Base-by-base conservation (phyloP, 2,888 invertebrate genomes). In the Corythucha ciliata region DNA sequence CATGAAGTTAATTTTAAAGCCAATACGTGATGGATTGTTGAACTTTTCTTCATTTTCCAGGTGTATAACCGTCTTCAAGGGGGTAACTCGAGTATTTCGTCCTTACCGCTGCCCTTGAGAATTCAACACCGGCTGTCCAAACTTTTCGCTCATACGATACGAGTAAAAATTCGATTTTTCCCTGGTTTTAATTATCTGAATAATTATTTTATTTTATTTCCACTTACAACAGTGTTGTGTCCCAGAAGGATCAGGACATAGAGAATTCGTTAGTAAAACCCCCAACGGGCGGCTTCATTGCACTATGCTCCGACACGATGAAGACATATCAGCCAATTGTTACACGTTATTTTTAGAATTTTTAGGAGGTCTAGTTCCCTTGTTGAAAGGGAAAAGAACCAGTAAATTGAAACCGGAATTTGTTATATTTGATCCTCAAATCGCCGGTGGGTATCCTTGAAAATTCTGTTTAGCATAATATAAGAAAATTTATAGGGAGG, bases 381-480 rank as follows among this genome's bases (percentile, higher is more conserved):
- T 98, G 48, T 75, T 98, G 12, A 93, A 96, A 67, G 97, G 96
- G 20, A 86, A 93, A 62, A 73, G 96, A 55, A 93, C 91, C 54
- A 94, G 94, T 69, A 96, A 96, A 72, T 87, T 98, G 59, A 77
- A 94, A 49, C 97, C 97, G 0, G 97, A 97, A 70, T 98, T 98
- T 69, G 91, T 97, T 52, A 96, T 98, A 64, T 92, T 88, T 67
- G 91, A 92, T 70, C 91, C 91, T 2, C 88, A 91, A 70, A 78
- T 77, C 32, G 83, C 83, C 72, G 85, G 85, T 78, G 66, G 18
- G 25, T 14, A 12, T 10, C 8, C n/a, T 14, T 36, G 10, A n/a
- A 14, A 8, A 29, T 12, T 8, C 8, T 12, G 29, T 10, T 29
- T 12, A 10, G 29, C 10, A n/a, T n/a, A n/a, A n/a, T n/a, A n/a